These are phyloP conservation scores for Dicerorhinus sumatrensis DNA, from an alignment of 2,113 vertebrate genomes.

Conservation along the genomic window DNA sequence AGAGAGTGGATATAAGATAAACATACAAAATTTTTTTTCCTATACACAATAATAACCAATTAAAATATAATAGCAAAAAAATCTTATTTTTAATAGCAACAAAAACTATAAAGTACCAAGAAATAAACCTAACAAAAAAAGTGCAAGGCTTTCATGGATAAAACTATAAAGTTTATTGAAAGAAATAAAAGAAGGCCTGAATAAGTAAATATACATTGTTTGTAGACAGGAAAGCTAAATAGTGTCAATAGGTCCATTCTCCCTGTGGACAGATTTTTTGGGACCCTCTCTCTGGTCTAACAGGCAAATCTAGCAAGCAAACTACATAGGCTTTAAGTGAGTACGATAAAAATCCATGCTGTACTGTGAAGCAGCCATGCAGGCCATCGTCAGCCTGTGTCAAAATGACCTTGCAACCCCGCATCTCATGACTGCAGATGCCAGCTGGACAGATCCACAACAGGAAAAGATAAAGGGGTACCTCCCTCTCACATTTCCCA, in stretches of 20 bases:
- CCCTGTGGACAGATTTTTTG: too few species aligned
- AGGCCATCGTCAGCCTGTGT: too few species aligned
- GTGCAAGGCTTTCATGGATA: background rate
- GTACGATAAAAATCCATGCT: too few species aligned
- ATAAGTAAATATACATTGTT: background rate
- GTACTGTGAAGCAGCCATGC: too few species aligned
- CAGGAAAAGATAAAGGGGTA: too few species aligned
- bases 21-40: background rate
- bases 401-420: too few species aligned
- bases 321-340: too few species aligned
- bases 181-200: background rate
- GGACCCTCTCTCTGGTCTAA: too few species aligned
- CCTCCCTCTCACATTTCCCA: too few species aligned
- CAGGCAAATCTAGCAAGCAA: too few species aligned
- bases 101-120: background rate
- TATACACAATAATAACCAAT: slow-evolving; percentile 5
- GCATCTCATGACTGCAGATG: too few species aligned
- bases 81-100: background rate
- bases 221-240: slow-evolving; percentile 10
- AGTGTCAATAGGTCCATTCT: background rate
- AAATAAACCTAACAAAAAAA: slow-evolving; percentile 1
- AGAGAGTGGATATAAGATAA: background rate
- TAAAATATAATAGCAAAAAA: slow-evolving; percentile 9
- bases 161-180: slow-evolving; percentile 2
- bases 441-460: too few species aligned